Conservation (phyloP, 2,888 invertebrate genomes). For the Apodemia mormo region DNA sequence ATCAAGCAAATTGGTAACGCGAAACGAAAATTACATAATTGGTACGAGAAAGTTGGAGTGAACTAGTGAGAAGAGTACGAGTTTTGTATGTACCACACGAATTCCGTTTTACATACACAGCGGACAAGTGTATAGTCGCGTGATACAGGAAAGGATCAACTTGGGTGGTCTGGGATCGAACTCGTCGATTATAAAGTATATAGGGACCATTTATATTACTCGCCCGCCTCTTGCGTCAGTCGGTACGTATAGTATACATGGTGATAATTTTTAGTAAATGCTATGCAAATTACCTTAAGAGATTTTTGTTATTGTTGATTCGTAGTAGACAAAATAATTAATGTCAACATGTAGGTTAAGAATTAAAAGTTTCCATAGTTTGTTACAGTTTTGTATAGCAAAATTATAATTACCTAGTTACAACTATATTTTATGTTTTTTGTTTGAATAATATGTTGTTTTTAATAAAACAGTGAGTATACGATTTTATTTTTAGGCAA, state of each 20-base stretch:
- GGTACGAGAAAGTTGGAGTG: conserved; percentile 53
- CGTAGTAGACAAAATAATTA: background rate
- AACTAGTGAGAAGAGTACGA: conserved; percentile 24
- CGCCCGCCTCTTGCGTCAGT: conserved; percentile 41
- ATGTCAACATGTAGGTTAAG: background rate
- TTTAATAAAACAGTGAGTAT: too few relatives aligned
- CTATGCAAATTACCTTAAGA: background rate
- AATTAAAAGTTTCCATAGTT: background rate
- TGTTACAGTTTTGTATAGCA: too few relatives aligned
- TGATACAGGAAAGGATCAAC: conserved; percentile 47
- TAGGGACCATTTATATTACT: conserved; percentile 50
- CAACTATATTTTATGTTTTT: too few relatives aligned
- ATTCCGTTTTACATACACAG: conserved; percentile 39
- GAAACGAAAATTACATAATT: conserved; percentile 75
- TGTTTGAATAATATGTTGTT: too few relatives aligned
- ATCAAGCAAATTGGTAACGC: conserved; percentile 72
- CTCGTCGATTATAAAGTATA: conserved; percentile 63
- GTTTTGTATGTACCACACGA: conserved; percentile 29
- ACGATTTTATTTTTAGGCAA: too few relatives aligned
- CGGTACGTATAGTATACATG: conserved; percentile 1
- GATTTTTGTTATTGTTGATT: background rate
- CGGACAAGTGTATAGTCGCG: conserved; percentile 52
- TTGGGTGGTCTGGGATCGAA: conserved; percentile 75
- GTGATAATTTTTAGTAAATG: background rate
- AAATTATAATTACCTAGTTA: too few relatives aligned